Conservation (phyloP, 2,888 invertebrate genomes). For the Tholera decimalis region DNA sequence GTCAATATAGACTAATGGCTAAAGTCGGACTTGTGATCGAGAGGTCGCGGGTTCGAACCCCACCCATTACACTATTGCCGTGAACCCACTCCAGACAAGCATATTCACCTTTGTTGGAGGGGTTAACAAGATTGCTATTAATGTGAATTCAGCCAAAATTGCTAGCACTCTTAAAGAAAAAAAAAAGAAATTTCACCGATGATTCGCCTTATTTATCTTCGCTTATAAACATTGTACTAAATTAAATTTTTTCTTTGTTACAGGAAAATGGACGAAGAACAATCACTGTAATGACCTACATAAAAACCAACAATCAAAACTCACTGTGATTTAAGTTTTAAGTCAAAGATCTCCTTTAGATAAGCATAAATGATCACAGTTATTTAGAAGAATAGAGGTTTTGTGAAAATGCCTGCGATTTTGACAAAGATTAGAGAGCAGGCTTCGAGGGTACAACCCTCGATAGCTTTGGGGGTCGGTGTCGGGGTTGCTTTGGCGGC, state of each 20-base stretch:
- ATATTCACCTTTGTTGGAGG: no score
- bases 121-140: no score
- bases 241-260: constrained; percentile 70
- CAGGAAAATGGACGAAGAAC: constrained; percentile 82
- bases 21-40: no score
- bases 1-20: no score
- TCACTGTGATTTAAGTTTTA: constrained; percentile 59
- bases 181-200: no score
- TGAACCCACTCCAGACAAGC: no score
- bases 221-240: constrained; percentile 12
- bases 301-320: constrained; percentile 8
- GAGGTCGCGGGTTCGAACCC: no score
- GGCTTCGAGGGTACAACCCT: constrained; percentile 86
- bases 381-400: constrained; percentile 22
- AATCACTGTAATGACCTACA: constrained; percentile 51
- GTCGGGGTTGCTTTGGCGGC: constrained; percentile 87
- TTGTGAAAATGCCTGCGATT: constrained; percentile 86
- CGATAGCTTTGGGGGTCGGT: constrained; percentile 85
- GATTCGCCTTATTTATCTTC: no score
- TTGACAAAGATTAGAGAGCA: constrained; percentile 87
- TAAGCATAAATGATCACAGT: constrained; percentile 63
- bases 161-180: no score
- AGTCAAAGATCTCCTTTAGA: constrained; percentile 67
- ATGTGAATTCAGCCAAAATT: no score
- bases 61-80: no score